Conservation (phyloP, 2,888 invertebrate species). For the Pilophorus perplexus region DNA sequence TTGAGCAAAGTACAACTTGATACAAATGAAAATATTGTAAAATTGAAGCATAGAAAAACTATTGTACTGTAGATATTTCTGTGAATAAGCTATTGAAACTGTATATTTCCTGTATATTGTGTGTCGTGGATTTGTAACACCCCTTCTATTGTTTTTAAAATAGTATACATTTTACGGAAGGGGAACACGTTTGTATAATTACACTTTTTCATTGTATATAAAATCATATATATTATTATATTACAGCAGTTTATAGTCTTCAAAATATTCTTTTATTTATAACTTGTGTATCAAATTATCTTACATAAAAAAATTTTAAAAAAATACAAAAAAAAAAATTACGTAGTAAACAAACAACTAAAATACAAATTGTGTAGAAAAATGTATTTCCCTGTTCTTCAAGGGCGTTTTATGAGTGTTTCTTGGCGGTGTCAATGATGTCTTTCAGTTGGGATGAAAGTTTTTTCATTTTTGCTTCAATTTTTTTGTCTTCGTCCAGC, state of each 20-base stretch:
- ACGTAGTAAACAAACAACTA: too few relatives aligned
- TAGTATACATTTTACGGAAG: not conserved
- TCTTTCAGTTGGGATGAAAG: not conserved
- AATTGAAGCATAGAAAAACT: conserved; percentile 15
- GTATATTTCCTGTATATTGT: conserved; percentile 31
- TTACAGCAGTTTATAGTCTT: too few relatives aligned
- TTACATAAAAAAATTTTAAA: conserved; percentile 3
- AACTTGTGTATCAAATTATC: conserved; percentile 9
- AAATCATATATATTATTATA: not conserved
- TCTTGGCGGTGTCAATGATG: conserved; percentile 7
- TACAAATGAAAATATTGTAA: conserved; percentile 11
- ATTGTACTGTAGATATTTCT: conserved; percentile 22
- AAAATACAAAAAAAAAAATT: too few relatives aligned
- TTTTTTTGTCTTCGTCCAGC: not conserved
- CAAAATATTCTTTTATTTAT: conserved; percentile 21
- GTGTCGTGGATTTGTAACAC: conserved; percentile 5
- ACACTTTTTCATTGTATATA: conserved; percentile 20
- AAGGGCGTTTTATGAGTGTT: not conserved
- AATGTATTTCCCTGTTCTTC: not conserved
- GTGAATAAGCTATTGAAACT: conserved; percentile 27
- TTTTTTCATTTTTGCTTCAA: conserved; percentile 16
- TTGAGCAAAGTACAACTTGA: too few relatives aligned
- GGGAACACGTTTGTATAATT: conserved; percentile 20
- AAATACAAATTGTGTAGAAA: not conserved
- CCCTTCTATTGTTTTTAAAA: not conserved